phyloP scores from a whole-genome alignment of 2,888 invertebrate genomes.

The Eremobia ochroleuca region DNA sequence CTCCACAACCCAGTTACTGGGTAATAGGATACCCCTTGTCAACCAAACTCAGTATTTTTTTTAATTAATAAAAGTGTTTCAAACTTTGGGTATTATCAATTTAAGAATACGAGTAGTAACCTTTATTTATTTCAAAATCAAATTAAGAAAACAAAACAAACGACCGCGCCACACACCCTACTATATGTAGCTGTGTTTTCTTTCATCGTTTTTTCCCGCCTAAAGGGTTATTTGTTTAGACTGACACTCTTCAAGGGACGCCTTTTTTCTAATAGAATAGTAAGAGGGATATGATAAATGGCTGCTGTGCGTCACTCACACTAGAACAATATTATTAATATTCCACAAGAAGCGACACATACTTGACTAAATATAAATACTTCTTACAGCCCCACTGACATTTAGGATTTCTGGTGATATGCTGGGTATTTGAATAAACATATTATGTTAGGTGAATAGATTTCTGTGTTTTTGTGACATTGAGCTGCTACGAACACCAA shows the following conservation, averaged over 20 bases:
- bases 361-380: slow-evolving; percentile 59
- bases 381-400: slow-evolving; percentile 39
- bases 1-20: too few relatives aligned
- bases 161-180: neutral
- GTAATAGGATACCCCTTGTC: too few relatives aligned
- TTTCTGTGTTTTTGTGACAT: neutral
- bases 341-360: slow-evolving; percentile 44
- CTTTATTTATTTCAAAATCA: slow-evolving; percentile 21
- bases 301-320: slow-evolving; percentile 60
- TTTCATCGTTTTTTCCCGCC: slow-evolving; percentile 39
- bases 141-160: slow-evolving; percentile 14
- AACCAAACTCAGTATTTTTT: neutral
- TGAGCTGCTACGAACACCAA: neutral
- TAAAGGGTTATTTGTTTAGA: slow-evolving; percentile 61
- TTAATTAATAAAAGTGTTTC: neutral
- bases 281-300: slow-evolving; percentile 67
- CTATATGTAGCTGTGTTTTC: slow-evolving; percentile 45
- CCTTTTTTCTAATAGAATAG: slow-evolving; percentile 63
- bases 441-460: neutral
- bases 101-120: neutral
- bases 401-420: slow-evolving; percentile 7
- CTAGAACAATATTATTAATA: slow-evolving; percentile 66
- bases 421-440: slow-evolving; percentile 37
- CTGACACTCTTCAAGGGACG: slow-evolving; percentile 41
- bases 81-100: neutral